Evolutionary conservation across 2,113 vertebrate genomes (phyloP).

Genomic region (Sclerurus mexicanus): DNA sequence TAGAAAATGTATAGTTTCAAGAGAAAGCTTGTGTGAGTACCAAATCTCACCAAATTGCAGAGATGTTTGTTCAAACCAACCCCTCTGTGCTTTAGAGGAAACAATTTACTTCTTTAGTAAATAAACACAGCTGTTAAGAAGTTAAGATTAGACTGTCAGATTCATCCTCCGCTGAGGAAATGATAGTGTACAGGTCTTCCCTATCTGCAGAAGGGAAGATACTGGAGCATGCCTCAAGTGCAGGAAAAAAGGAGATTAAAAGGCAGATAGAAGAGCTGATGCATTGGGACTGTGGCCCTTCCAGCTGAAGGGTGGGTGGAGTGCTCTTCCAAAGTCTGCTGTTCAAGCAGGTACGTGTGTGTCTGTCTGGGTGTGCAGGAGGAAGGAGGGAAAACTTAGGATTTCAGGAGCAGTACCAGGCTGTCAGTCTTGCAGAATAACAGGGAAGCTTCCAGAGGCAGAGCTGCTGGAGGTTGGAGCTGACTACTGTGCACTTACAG

Average conservation of each 20-base stretch:
- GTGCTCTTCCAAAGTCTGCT: background rate
- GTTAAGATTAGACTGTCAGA: slow-evolving; percentile 30
- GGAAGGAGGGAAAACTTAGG: background rate
- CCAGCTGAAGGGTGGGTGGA: background rate
- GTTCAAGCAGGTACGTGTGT: background rate
- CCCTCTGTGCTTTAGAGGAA: slow-evolving; percentile 44
- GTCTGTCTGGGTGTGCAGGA: background rate
- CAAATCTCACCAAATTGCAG: slow-evolving; percentile 22
- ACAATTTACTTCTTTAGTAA: slow-evolving; percentile 61
- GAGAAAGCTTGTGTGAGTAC: background rate
- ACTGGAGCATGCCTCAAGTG: background rate
- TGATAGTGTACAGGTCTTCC: slow-evolving; percentile 45
- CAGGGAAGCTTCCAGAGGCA: background rate
- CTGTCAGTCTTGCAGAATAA: background rate
- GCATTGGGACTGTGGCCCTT: background rate
- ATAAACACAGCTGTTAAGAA: slow-evolving; percentile 65
- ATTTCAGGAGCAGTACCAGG: background rate
- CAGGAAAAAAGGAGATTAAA: background rate
- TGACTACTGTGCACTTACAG: background rate
- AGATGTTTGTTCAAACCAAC: slow-evolving; percentile 28
- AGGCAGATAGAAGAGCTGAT: background rate
- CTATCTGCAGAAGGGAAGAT: background rate
- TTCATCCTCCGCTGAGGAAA: background rate
- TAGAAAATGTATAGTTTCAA: slow-evolving; percentile 11
- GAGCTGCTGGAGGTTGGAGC: background rate